Conservation (phyloP, 2,113 vertebrate species). For the Xiphophorus maculatus region DNA sequence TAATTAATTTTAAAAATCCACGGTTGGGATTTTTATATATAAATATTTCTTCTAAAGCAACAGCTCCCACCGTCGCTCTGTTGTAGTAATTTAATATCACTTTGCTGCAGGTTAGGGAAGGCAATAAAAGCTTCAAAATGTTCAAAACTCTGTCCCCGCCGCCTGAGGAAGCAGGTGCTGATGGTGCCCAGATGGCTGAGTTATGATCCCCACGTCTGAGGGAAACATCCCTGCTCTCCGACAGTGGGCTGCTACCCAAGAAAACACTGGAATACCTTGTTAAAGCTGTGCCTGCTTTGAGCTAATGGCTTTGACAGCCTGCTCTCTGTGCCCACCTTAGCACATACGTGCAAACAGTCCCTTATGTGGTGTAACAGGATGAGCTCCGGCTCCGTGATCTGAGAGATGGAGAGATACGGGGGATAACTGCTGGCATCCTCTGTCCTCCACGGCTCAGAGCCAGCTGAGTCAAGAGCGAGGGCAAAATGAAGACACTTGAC, state of each 20-base stretch:
- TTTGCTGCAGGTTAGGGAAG: slow-evolving; percentile 5
- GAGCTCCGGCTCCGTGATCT: slow-evolving; percentile 2
- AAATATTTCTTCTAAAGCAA: slow-evolving; percentile 11
- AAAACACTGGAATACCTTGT: not conserved
- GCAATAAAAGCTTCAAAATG: not conserved
- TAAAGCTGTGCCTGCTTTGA: not conserved
- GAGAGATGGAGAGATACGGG: not conserved
- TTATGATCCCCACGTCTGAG: slow-evolving; percentile 2
- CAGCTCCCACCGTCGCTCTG: not conserved
- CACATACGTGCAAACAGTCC: not conserved
- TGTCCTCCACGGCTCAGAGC: not conserved
- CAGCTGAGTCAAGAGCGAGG: not conserved
- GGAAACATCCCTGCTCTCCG: not conserved
- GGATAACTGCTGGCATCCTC: not conserved
- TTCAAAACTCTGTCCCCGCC: not conserved
- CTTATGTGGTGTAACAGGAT: not conserved
- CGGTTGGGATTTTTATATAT: not conserved
- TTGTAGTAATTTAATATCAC: slow-evolving; percentile 11
- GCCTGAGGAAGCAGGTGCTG: not conserved
- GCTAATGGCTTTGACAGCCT: slow-evolving; percentile 1
- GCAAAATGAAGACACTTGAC: not conserved
- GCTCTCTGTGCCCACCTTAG: slow-evolving; percentile 1
- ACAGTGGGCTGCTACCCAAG: not conserved
- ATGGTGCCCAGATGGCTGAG: slow-evolving; percentile 7
- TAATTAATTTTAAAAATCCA: not conserved